Percentiles rank a stretch among this genome's conserved stretches.
Conservation (phyloP, 2,888 invertebrate species). For the Rhamphomyia laevipes region DNA sequence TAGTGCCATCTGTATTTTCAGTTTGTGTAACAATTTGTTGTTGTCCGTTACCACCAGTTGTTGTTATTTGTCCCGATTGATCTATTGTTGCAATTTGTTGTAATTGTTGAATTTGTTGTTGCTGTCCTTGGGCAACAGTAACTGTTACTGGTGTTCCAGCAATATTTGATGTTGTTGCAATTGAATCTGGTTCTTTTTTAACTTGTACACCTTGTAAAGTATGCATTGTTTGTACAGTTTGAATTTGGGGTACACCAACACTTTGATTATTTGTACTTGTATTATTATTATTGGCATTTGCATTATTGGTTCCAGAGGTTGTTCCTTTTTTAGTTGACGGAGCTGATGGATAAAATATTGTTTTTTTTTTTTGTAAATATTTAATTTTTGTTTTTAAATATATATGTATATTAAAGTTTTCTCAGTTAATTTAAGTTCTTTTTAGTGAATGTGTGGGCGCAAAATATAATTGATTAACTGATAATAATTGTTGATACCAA, state of each 20-base stretch:
- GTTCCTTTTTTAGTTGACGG: slow-evolving; percentile 17
- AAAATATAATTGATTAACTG: too few species aligned
- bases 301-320: slow-evolving; percentile 8
- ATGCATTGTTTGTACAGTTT: slow-evolving; percentile 34
- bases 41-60: slow-evolving; percentile 21
- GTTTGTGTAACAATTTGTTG: slow-evolving; percentile 35
- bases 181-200: slow-evolving; percentile 38
- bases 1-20: slow-evolving; percentile 36
- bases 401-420: too few species aligned
- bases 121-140: slow-evolving; percentile 17
- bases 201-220: slow-evolving; percentile 36
- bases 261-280: slow-evolving; percentile 12
- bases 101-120: slow-evolving; percentile 26
- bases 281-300: slow-evolving; percentile 9
- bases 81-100: slow-evolving; percentile 33
- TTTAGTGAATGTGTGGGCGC: too few species aligned
- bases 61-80: slow-evolving; percentile 34
- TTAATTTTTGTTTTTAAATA: too few species aligned
- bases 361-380: too few species aligned
- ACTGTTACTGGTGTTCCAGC: slow-evolving; percentile 17
- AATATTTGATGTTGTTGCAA: slow-evolving; percentile 11
- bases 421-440: too few species aligned
- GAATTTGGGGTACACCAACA: slow-evolving; percentile 32
- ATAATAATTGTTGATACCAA: too few species aligned
- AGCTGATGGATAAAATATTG: too few species aligned